These are phyloP conservation scores for Busseola fusca DNA, from an alignment of 2,888 invertebrate genomes.

Conservation along the genomic window DNA sequence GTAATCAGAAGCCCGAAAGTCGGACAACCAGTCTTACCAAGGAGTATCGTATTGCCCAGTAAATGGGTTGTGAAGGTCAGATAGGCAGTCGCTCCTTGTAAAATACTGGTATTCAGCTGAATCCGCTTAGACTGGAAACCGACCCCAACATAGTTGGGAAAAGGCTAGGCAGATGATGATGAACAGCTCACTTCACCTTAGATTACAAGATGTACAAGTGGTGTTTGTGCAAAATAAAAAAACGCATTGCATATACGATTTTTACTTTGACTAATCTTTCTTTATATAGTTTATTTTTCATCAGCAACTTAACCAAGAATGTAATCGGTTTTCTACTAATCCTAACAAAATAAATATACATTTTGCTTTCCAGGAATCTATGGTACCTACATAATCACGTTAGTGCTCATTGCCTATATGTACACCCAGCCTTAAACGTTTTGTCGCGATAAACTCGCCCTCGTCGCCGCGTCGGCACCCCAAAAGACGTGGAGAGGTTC, in stretches of 20 bases:
- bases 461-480: background rate
- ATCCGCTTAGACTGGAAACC: too few relatives aligned
- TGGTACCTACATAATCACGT: background rate
- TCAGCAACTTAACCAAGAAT: background rate
- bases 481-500: background rate
- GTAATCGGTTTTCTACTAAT: background rate
- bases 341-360: background rate
- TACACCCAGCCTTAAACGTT: background rate
- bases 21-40: too few relatives aligned
- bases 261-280: background rate
- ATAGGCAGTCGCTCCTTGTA: too few relatives aligned
- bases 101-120: too few relatives aligned
- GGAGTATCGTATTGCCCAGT: too few relatives aligned
- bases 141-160: too few relatives aligned
- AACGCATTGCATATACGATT: background rate
- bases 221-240: background rate
- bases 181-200: too few relatives aligned
- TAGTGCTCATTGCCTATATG: background rate
- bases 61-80: too few relatives aligned
- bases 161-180: too few relatives aligned
- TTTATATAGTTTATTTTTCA: background rate
- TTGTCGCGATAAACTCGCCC: background rate
- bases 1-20: too few relatives aligned
- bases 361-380: conserved; percentile 3
- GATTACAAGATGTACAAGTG: background rate